phyloP scores from a whole-genome alignment of 2,113 vertebrate species.

The Psittacula cyanocephala region DNA sequence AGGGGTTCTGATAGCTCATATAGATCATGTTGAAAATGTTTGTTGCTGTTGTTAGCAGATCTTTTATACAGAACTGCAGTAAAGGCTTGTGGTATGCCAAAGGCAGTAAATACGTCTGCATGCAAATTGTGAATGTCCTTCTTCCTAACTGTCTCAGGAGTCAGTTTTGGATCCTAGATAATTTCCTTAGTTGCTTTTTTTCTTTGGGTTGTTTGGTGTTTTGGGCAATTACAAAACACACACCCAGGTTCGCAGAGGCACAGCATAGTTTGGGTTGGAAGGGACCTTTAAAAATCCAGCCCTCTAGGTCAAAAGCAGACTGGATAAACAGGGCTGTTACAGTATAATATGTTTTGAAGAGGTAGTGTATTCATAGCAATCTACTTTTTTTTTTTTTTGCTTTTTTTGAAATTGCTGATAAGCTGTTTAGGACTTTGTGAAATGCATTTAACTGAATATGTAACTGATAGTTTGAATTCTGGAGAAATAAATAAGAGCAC shows the following conservation, averaged over 20 bases:
- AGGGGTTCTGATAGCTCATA: background rate
- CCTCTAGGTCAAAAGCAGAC: background rate
- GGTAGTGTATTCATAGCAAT: background rate
- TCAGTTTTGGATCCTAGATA: background rate
- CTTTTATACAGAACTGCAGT: background rate
- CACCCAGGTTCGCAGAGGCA: background rate
- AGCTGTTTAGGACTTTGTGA: background rate
- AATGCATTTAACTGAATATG: background rate
- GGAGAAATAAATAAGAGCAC: background rate
- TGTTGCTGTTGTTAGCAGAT: background rate
- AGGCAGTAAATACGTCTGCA: background rate
- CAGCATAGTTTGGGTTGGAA: background rate
- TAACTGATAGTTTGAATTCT: background rate
- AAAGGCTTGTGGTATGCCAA: background rate
- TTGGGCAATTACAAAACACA: background rate
- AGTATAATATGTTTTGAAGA: background rate
- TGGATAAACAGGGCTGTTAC: background rate
- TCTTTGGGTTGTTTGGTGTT: background rate
- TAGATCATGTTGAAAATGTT: background rate
- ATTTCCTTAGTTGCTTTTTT: background rate
- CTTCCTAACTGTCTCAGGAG: background rate
- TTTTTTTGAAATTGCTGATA: background rate
- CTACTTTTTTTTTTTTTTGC: accelerated
- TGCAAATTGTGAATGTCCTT: background rate
- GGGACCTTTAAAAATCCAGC: background rate